Evolutionary conservation across 2,888 invertebrate species (phyloP).

Genomic region (Linyphia triangularis): DNA sequence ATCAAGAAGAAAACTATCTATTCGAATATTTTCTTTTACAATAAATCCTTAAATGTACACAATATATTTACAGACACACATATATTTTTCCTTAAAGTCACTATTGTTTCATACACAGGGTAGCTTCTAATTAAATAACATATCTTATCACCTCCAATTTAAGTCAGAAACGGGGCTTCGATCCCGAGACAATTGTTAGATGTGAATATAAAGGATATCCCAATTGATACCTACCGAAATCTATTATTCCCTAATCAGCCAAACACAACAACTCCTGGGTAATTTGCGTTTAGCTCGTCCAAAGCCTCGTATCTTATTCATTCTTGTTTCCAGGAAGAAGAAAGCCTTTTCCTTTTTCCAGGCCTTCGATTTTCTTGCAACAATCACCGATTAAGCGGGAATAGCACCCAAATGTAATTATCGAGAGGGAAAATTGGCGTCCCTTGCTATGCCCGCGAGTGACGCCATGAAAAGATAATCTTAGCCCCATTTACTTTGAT

Average conservation of each 20-base stretch:
- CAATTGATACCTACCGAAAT: neutral
- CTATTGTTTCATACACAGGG: no score
- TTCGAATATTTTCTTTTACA: no score
- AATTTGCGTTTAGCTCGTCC: neutral
- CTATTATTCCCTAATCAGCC: neutral
- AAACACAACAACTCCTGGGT: neutral
- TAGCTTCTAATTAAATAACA: no score
- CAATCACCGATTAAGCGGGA: conserved; percentile 74
- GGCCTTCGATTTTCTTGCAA: conserved; percentile 63
- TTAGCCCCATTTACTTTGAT: conserved; percentile 72
- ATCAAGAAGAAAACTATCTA: no score
- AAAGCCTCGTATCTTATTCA: neutral
- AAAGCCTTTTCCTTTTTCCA: neutral
- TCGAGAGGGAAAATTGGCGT: conserved; percentile 69
- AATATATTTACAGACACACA: no score
- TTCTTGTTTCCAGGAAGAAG: neutral
- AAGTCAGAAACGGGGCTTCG: neutral
- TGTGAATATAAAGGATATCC: neutral
- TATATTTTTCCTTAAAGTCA: no score
- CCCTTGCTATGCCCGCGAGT: conserved; percentile 55
- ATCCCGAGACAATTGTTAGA: neutral
- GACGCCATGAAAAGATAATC: conserved; percentile 71
- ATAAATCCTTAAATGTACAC: no score
- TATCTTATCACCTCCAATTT: neutral
- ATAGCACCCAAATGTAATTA: conserved; percentile 74